A percentile compares a stretch with the other conserved stretches of the same genome.
Evolutionary conservation across 2,113 vertebrate species (phyloP).

Genomic region (Albula goreensis): DNA sequence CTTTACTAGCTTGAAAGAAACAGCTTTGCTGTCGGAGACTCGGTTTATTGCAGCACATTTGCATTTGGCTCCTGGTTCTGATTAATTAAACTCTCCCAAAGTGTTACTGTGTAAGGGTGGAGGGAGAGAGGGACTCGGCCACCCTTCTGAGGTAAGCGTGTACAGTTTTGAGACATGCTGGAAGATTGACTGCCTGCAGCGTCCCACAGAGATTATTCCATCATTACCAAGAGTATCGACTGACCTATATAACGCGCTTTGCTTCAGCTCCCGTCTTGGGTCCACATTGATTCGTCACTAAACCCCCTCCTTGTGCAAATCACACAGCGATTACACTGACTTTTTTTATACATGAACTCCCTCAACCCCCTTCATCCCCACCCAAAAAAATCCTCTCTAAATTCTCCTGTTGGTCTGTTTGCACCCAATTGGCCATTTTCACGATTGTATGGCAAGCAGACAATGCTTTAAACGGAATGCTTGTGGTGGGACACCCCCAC

Average conservation of each 20-base stretch:
- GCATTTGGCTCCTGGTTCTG: too few relatives aligned
- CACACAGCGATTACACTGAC: conserved; percentile 45
- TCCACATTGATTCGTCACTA: conserved; percentile 49
- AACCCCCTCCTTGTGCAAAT: conserved; percentile 44
- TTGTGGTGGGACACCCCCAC: neutral
- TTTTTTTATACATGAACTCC: neutral
- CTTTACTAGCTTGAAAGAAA: neutral
- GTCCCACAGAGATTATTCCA: conserved; percentile 43
- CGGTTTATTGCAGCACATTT: neutral
- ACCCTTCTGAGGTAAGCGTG: conserved; percentile 27
- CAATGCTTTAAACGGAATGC: neutral
- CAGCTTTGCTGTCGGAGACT: neutral
- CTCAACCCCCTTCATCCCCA: conserved; percentile 6
- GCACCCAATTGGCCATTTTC: neutral
- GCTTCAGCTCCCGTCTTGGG: conserved; percentile 39
- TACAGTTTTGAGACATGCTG: conserved; percentile 32
- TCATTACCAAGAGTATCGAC: conserved; percentile 49
- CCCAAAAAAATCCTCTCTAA: conserved; percentile 7
- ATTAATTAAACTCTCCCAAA: neutral
- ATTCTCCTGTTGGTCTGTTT: neutral
- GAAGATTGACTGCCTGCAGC: conserved; percentile 31
- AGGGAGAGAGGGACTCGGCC: neutral
- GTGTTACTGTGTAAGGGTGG: neutral
- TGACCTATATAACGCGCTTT: conserved; percentile 44
- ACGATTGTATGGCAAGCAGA: neutral